Base-by-base conservation (phyloP, 2,113 vertebrate genomes). In the Bubo bubo region DNA sequence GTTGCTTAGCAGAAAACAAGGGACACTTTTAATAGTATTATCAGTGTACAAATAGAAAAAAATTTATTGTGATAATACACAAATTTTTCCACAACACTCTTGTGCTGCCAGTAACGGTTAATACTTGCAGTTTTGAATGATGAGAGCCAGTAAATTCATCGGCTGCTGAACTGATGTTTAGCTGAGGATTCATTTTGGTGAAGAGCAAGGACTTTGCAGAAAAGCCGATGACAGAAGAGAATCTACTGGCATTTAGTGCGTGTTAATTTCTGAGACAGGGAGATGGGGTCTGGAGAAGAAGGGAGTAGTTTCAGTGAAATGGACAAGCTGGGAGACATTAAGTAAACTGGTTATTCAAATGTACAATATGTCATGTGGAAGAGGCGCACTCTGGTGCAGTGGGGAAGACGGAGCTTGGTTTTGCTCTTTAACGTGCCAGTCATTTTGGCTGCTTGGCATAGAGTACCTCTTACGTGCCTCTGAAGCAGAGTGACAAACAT, bases 361-460 rank as follows among this genome's bases (percentile, higher is more conserved):
- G 77, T 47, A 34, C 1, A 1, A 1, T 12, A 2, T 3, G 6
- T 49, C 28, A 30, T 17, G 37, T 2, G 2, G 43, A 5, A 41
- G 19, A 63, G 43, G 39, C 45, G 35, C n/a, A 6, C 16, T 1
- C 16, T 1, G 2, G 32, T 10, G 49, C 5, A 8, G 39, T 2
- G 27, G 12, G 49, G 49, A 34, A 35, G 37, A 82, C 35, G 2
- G 4, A 9, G 27, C 35, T 76, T 50, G 66, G 43, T 4, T n/a
- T 43, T 77, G 37, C 66, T 87, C 15, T 60, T 67, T 10, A 35
- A 27, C 0, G 1, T 59, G 64, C 37, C 58, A 32, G 59, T 37
- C 0, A 30, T 45, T 86, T 63, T 41, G 53, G 14, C 24, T 63
- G 20, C 26, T 68, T 56, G 28, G 34, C 14, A 7, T 32, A 18